These are phyloP conservation scores for Uria aalge DNA, from an alignment of 2,113 vertebrate genomes.

Conservation along the genomic window DNA sequence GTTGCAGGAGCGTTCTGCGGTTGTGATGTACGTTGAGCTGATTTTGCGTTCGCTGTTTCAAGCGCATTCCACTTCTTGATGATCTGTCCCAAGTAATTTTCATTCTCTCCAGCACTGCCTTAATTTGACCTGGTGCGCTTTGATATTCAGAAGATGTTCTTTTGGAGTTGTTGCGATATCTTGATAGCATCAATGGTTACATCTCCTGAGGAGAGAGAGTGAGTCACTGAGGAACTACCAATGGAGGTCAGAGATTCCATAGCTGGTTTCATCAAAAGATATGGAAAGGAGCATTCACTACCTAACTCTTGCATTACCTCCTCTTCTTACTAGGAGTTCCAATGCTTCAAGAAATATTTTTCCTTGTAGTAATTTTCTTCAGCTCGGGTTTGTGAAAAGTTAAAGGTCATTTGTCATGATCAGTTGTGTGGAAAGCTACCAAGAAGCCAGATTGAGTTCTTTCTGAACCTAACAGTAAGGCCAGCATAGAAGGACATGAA, in stretches of 20 bases:
- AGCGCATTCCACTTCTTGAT: background rate
- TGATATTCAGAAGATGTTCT: background rate
- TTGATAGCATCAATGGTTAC: background rate
- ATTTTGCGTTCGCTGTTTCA: background rate
- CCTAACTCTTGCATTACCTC: background rate
- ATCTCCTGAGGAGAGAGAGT: background rate
- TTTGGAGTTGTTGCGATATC: background rate
- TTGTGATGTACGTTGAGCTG: background rate
- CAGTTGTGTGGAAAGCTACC: background rate
- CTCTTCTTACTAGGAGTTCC: background rate
- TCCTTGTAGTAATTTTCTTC: background rate
- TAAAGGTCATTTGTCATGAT: background rate
- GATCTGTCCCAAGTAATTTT: background rate
- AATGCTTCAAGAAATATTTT: background rate
- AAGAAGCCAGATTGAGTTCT: background rate
- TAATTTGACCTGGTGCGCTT: background rate
- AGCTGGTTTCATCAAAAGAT: background rate
- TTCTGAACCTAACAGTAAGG: background rate
- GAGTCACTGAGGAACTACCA: background rate
- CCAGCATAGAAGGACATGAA: background rate
- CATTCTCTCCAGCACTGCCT: background rate
- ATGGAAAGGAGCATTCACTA: fast-evolving
- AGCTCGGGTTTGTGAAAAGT: background rate
- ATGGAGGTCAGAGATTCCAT: background rate
- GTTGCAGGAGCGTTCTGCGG: background rate